Base-by-base conservation (phyloP, 2,113 vertebrate species). In the Panurus biarmicus region DNA sequence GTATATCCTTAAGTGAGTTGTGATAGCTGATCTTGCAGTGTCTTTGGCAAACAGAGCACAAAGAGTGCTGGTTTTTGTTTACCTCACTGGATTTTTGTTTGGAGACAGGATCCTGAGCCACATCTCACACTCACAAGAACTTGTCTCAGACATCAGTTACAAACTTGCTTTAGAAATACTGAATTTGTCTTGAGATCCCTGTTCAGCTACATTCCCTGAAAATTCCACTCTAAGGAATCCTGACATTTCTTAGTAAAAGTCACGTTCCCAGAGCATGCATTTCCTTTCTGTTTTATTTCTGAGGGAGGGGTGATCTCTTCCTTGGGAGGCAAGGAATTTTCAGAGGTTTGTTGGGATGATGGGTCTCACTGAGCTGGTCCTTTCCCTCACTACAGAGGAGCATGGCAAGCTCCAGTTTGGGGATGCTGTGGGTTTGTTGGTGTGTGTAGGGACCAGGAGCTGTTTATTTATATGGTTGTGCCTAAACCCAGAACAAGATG, bases 381-480 rank as follows among this genome's bases (percentile, higher is more conserved):
- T 85, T 74, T 31, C 29, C 47, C 38, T 21, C 12, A 0, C 57
- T 50, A 0, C 0, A 0, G 36, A 72, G 40, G 57, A 53, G 45
- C 4, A 2, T 9, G 5, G 23, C 0, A 8, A 40, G 62, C 78
- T 81, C 54, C 65, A 28, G 47, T 9, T 9, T 51, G 33, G 33
- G 61, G 42, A 62, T 67, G 48, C 56, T 7, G 2, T 29, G 54
- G 15, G 20, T 53, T 77, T 65, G 15, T 16, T 31, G 25, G 6
- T 58, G 71, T 65, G 31, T 10, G 11, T 7, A 29, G 69, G 56
- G n/a, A 73, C 45, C 38, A 9, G 12, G 40, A 75, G 61, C 26
- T 75, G 53, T 48, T 77, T 69, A 26, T 80, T 95, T 76, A 69
- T 40, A 22, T 31, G 50, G 40, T 72, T 47, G 0, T 79, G 57